Evolutionary conservation across 2,888 invertebrate species (phyloP).

Genomic region (Heterodera filipjevi): DNA sequence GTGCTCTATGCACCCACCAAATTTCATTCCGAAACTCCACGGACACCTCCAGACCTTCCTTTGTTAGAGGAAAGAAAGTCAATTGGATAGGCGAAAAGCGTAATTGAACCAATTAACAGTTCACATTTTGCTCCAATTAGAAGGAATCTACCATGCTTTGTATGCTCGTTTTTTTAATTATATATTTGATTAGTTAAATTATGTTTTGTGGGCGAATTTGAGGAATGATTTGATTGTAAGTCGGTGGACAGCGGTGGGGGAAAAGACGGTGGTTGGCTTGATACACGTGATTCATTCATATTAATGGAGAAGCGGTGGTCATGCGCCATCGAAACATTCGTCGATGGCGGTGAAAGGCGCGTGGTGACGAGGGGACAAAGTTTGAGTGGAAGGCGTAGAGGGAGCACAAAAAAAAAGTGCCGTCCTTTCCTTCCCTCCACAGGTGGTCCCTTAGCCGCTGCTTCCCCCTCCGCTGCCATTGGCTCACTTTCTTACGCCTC

Average conservation of each 20-base stretch:
- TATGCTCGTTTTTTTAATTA: too few relatives aligned
- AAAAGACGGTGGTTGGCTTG: background rate
- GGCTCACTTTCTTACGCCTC: background rate
- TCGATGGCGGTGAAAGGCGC: background rate
- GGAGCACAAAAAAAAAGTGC: background rate
- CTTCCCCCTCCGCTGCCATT: background rate
- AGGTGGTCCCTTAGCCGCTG: background rate
- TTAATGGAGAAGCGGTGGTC: conserved; percentile 15
- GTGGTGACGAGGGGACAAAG: background rate
- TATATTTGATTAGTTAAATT: too few relatives aligned
- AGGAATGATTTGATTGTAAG: background rate
- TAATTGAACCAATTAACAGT: too few relatives aligned
- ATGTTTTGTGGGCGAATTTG: background rate
- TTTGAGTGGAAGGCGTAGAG: background rate
- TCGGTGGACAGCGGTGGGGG: background rate
- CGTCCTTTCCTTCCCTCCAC: too few relatives aligned
- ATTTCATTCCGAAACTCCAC: too few relatives aligned
- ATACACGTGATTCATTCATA: background rate
- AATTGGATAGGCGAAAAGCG: too few relatives aligned
- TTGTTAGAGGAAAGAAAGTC: too few relatives aligned
- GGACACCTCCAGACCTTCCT: too few relatives aligned
- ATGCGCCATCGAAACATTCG: background rate
- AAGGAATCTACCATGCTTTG: too few relatives aligned
- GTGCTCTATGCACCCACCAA: too few relatives aligned
- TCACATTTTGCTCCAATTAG: too few relatives aligned